Percentiles rank a stretch among this genome's conserved stretches.
Conservation (phyloP, 2,888 invertebrate species). For the Lithophane leautieri region DNA sequence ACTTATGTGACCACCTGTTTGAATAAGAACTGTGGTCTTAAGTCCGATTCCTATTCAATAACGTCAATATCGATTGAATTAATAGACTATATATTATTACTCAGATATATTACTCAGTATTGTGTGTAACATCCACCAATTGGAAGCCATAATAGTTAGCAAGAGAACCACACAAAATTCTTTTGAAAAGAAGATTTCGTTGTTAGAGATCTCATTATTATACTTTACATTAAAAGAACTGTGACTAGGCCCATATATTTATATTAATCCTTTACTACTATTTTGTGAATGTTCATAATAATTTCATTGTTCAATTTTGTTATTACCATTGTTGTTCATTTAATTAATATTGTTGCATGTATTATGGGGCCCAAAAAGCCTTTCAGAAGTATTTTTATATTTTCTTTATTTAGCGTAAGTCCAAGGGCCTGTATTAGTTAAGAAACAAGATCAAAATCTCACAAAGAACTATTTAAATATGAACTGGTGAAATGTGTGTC, state of each 20-base stretch:
- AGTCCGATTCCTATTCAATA: background rate
- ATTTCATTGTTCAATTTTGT: background rate
- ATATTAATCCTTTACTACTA: background rate
- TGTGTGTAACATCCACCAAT: background rate
- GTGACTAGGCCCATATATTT: background rate
- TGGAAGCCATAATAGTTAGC: background rate
- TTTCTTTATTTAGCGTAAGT: background rate
- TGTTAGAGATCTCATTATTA: background rate
- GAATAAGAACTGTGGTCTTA: background rate
- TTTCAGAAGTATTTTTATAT: constrained; percentile 1
- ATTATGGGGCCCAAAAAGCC: background rate
- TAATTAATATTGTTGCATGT: background rate
- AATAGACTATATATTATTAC: no score
- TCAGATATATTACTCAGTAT: no score
- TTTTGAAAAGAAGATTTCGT: background rate
- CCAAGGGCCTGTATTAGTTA: background rate
- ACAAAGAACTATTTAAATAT: background rate
- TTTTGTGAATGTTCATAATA: background rate
- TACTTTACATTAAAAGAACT: background rate
- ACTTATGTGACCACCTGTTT: background rate
- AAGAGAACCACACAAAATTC: background rate
- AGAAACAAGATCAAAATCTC: background rate
- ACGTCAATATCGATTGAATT: background rate
- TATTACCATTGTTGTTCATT: background rate
- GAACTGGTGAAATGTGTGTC: background rate